Conservation (phyloP, 2,113 vertebrate species). For the Chamaetylas fuelleborni region DNA sequence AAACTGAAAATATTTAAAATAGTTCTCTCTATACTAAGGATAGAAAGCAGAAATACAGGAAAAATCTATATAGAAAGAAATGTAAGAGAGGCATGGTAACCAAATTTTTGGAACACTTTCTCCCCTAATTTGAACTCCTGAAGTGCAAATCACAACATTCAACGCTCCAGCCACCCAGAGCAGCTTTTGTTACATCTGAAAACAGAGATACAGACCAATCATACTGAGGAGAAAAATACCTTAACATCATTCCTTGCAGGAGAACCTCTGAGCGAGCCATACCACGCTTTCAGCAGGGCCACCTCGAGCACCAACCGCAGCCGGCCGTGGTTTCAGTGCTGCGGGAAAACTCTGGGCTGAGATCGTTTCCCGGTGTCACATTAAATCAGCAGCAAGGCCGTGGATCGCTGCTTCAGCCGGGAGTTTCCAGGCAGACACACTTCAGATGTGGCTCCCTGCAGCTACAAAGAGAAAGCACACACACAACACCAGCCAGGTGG, state of each 20-base stretch:
- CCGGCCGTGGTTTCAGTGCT: background rate
- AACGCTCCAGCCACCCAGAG: background rate
- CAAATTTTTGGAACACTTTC: background rate
- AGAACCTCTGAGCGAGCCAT: background rate
- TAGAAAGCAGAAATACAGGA: background rate
- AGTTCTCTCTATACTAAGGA: background rate
- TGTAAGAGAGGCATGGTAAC: rapidly evolving
- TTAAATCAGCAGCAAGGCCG: background rate
- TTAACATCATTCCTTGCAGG: background rate
- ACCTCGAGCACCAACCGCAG: background rate
- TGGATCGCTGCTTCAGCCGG: background rate
- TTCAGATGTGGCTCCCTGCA: background rate
- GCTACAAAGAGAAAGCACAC: background rate
- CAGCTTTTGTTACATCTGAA: background rate
- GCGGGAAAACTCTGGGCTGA: background rate
- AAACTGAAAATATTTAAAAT: background rate
- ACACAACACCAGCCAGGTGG: background rate
- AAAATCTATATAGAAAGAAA: background rate
- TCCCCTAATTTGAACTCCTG: background rate
- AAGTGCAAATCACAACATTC: background rate
- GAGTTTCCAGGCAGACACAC: background rate
- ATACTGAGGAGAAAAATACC: background rate
- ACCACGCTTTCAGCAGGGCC: background rate
- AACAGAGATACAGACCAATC: background rate
- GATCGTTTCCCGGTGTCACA: background rate